Evolutionary conservation across 2,113 vertebrate genomes (phyloP).

Genomic region (Lates calcarifer): DNA sequence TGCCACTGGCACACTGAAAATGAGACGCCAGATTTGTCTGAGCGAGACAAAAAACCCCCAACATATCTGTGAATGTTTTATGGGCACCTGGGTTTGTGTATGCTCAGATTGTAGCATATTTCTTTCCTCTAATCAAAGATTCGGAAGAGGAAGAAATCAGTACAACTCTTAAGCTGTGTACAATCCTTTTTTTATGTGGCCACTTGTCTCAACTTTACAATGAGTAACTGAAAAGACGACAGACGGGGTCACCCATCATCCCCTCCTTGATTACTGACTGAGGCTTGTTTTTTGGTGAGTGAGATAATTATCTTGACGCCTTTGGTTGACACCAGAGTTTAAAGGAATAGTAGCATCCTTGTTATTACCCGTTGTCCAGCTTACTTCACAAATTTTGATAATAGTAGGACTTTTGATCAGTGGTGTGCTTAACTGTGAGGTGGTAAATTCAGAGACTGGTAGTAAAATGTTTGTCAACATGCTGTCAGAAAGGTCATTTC

Average conservation of each 20-base stretch:
- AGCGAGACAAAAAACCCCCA: background rate
- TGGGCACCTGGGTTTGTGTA: background rate
- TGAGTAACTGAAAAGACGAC: slow-evolving; percentile 24
- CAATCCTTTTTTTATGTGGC: slow-evolving; percentile 2
- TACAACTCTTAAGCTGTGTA: background rate
- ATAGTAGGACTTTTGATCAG: slow-evolving; percentile 12
- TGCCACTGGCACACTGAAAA: slow-evolving; percentile 36
- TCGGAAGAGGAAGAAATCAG: background rate
- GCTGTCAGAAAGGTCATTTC: slow-evolving; percentile 22
- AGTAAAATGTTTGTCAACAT: slow-evolving; percentile 40
- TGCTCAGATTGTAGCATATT: background rate
- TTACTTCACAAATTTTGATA: background rate
- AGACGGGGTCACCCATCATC: slow-evolving; percentile 13
- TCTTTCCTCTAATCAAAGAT: background rate
- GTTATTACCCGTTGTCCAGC: slow-evolving; percentile 23
- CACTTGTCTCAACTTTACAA: slow-evolving; percentile 32
- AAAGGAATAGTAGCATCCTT: slow-evolving; percentile 14
- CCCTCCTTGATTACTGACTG: slow-evolving; percentile 30
- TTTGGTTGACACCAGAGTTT: background rate
- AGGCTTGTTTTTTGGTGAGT: slow-evolving; percentile 20
- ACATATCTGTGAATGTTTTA: background rate
- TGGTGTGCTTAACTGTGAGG: slow-evolving; percentile 4
- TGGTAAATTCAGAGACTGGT: slow-evolving; percentile 3
- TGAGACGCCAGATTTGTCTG: slow-evolving; percentile 9
- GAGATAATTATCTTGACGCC: slow-evolving; percentile 34